Percentiles rank a stretch among this genome's conserved stretches.
Conservation (phyloP, 2,888 invertebrate species). For the Nomada fucata region DNA sequence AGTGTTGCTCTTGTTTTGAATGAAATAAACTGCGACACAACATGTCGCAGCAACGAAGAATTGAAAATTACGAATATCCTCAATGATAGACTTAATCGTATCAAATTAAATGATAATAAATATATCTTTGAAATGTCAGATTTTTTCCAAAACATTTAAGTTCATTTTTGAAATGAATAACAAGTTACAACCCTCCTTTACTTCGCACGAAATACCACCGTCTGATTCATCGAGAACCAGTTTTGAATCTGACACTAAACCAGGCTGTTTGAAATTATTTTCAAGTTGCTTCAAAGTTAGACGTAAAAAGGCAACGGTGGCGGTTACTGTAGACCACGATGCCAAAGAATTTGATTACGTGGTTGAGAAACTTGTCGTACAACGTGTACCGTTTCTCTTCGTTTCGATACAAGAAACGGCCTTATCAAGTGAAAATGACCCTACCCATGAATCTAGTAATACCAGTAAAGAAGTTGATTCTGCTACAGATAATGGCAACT, state of each 20-base stretch:
- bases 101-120: neutral
- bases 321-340: constrained; percentile 21
- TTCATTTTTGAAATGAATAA: constrained; percentile 21
- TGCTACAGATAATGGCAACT: neutral
- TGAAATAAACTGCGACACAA: neutral
- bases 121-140: neutral
- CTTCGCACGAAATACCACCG: constrained; percentile 7
- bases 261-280: constrained; percentile 24
- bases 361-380: constrained; percentile 74
- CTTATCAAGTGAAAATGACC: neutral
- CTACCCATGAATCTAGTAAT: neutral
- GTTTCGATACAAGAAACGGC: constrained; percentile 43
- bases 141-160: neutral
- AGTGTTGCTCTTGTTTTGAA: neutral
- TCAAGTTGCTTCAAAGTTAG: constrained; percentile 25
- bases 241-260: neutral
- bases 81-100: neutral
- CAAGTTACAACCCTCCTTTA: constrained; percentile 2
- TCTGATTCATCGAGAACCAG: neutral
- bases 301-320: neutral
- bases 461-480: no score
- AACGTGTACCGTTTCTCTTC: constrained; percentile 68
- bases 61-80: neutral
- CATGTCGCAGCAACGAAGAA: neutral
- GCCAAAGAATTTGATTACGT: constrained; percentile 70